Percentiles rank a stretch among this genome's conserved stretches.
Evolutionary conservation across 1,140 invertebrate genomes (phyloP).

Genomic region (Rhyacophila brunnea): DNA sequence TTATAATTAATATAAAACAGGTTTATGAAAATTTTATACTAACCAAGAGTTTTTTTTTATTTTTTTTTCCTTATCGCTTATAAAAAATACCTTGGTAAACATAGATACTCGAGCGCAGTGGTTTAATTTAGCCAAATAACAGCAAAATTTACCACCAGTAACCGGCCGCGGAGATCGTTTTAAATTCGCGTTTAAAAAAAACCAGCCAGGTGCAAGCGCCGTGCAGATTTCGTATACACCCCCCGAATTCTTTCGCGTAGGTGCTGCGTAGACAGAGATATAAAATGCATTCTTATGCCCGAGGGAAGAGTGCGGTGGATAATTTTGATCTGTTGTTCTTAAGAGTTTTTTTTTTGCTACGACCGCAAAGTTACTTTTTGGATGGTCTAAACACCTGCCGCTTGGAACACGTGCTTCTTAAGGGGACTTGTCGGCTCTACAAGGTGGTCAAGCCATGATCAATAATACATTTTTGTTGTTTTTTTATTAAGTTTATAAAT

Average conservation of each 20-base stretch:
- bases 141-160: no score
- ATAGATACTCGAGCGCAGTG: no score
- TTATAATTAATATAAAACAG: no score
- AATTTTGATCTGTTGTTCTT: not conserved
- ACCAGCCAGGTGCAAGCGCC: not conserved
- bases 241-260: no score
- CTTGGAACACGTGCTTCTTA: constrained; percentile 14
- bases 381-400: constrained; percentile 12
- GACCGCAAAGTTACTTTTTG: constrained; percentile 23
- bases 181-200: not conserved
- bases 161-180: not conserved
- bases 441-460: not conserved
- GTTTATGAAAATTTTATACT: no score
- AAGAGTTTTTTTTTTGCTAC: constrained; percentile 5
- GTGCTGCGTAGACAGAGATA: no score
- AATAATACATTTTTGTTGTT: not conserved
- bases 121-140: no score
- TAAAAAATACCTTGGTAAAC: no score
- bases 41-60: no score
- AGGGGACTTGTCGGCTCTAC: not conserved
- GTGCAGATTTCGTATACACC: not conserved
- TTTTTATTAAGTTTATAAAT: no score
- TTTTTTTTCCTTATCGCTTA: no score
- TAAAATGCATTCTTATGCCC: not conserved
- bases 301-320: constrained; percentile 1